A percentile compares a stretch with the other conserved stretches of the same genome.
Conservation (phyloP, 1,140 invertebrate species). For the Caenorhabditis brenneri region DNA sequence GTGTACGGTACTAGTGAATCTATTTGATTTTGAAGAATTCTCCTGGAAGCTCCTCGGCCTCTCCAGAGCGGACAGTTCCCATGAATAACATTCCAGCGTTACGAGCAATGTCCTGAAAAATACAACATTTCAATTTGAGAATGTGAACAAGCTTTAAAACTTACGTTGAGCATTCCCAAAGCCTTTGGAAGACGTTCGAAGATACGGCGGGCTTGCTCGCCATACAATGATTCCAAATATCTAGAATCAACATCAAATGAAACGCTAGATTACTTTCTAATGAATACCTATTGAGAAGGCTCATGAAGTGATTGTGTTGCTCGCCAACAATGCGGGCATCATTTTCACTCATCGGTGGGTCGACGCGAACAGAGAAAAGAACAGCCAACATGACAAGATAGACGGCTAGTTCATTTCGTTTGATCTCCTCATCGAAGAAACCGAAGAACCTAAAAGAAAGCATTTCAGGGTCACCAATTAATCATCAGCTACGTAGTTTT, state of each 20-base stretch:
- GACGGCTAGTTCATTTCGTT: slow-evolving; percentile 58
- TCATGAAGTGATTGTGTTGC: slow-evolving; percentile 56
- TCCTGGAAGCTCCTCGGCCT: slow-evolving; percentile 51
- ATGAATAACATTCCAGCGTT: slow-evolving; percentile 54
- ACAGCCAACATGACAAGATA: slow-evolving; percentile 61
- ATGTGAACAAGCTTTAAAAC: not conserved
- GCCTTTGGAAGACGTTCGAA: slow-evolving; percentile 49
- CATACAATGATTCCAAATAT: slow-evolving; percentile 64
- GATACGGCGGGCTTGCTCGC: slow-evolving; percentile 50
- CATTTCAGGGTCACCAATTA: too few species aligned
- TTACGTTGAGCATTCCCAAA: slow-evolving; percentile 43
- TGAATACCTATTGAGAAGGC: slow-evolving; percentile 62
- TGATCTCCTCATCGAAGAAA: slow-evolving; percentile 53
- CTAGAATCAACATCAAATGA: too few species aligned
- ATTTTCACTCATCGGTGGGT: slow-evolving; percentile 21
- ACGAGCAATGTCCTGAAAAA: slow-evolving; percentile 42
- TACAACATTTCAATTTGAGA: too few species aligned
- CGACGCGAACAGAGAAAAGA: slow-evolving; percentile 57
- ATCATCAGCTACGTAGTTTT: too few species aligned
- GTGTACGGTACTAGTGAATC: not conserved
- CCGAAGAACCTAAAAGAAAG: slow-evolving; percentile 59
- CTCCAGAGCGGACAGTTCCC: slow-evolving; percentile 51
- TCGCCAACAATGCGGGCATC: slow-evolving; percentile 55
- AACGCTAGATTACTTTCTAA: too few species aligned
- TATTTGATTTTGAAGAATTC: slow-evolving; percentile 58